Evolutionary conservation across 2,797 vertebrate genomes (phyloP), one percentile per base, ranked within the genome.

Genomic region (Sitta carolinensis): DNA sequence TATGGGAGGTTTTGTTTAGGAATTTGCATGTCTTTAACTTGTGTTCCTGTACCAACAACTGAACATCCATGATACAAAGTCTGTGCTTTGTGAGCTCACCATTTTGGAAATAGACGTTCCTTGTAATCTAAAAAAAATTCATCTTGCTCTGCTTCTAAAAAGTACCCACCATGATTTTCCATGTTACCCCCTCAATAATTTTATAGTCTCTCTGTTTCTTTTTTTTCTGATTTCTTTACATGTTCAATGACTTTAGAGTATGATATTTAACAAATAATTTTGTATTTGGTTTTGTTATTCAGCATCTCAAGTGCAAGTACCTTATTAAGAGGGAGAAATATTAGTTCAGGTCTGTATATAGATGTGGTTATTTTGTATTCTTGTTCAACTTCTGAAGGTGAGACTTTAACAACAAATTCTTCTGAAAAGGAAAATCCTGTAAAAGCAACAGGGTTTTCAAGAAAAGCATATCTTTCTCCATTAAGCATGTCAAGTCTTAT

Each of bases 401-500:
- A 69, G 61, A 73, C 32, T 90, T 91, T 11, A 58, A 48, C 36
- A 66, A 75, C 8, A 87, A 76, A 38, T 42, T 34, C 11, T 59
- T 81, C 73, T 11, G 5, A 38, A 76, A 72, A 86, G 67, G 10
- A 78, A 50, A 59, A 50, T 16, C 26, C 40, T 58, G 5, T 58
- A 57, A 81, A 83, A 85, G 32, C 43, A 62, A 26, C 16, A 21
- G 13, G 47, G 32, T 66, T 84, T 77, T 89, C 68, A 61, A 82
- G 64, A 84, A 36, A 20, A 61, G 30, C 29, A 19, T 68, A 34
- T 89, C 87, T 82, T 74, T 93, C 70, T 89, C 51, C 29, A 80
- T 91, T 96, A 95, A 87, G 21, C 54, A 48, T 47, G 42, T 69
- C 67, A 93, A 45, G 45, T 47, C 52, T 89, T 82, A 84, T 77